Conservation (phyloP, 2,113 vertebrate species). For the Plotosus lineatus region DNA sequence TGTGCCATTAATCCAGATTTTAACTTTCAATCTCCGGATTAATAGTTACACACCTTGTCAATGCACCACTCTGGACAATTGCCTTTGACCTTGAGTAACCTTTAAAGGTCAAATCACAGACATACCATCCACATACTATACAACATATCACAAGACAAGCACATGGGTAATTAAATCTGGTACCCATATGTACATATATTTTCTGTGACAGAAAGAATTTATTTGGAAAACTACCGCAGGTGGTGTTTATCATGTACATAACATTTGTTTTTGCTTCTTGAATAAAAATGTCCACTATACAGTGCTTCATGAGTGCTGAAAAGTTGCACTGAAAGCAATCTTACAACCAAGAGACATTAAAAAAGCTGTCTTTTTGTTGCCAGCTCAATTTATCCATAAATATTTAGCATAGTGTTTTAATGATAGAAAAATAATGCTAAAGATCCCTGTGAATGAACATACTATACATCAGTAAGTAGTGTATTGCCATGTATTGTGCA, state of each 20-base stretch:
- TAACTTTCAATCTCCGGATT: too few species aligned
- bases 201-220: background rate
- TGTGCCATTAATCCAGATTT: too few species aligned
- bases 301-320: constrained; percentile 4
- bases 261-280: constrained; percentile 12
- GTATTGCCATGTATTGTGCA: background rate
- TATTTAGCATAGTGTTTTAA: background rate
- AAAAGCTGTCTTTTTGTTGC: background rate
- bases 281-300: background rate
- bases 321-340: background rate
- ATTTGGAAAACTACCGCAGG: background rate
- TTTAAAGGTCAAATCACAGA: too few species aligned
- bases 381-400: background rate
- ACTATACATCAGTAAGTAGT: background rate
- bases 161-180: too few species aligned
- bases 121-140: too few species aligned
- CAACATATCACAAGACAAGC: too few species aligned
- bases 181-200: too few species aligned
- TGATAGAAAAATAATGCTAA: background rate
- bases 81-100: too few species aligned
- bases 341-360: background rate
- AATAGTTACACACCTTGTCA: too few species aligned
- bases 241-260: constrained; percentile 8
- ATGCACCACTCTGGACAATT: too few species aligned
- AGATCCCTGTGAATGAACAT: background rate